These are phyloP conservation scores for Holothuria leucospilota DNA, from an alignment of 53 echinoderm and acorn worm genomes.

Conservation along the genomic window DNA sequence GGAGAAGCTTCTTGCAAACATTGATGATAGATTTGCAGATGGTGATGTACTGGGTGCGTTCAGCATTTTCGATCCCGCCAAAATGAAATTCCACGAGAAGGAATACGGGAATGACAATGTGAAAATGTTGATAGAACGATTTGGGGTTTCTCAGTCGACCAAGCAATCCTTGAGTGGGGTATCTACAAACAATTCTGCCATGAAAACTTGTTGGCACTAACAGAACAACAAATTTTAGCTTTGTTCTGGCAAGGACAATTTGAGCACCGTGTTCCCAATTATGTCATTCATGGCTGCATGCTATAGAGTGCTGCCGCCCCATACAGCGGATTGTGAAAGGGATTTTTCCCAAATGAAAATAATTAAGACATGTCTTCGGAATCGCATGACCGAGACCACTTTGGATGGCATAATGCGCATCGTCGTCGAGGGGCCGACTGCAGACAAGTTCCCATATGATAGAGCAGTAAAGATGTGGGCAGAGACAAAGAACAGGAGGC, in stretches of 20 bases:
- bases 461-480: slow-evolving; percentile 43
- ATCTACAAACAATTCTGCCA: not conserved
- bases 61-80: too few species aligned
- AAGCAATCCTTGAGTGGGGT: not conserved
- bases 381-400: slow-evolving; percentile 52
- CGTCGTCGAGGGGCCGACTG: slow-evolving; percentile 44
- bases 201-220: too few species aligned
- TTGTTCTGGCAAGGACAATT: too few species aligned
- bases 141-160: not conserved
- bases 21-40: not conserved
- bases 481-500: slow-evolving; percentile 22
- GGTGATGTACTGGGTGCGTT: not conserved
- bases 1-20: not conserved
- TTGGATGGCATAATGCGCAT: slow-evolving; percentile 51
- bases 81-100: not conserved
- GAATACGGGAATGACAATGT: not conserved
- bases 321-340: slow-evolving; percentile 61
- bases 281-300: slow-evolving; percentile 40
- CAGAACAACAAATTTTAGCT: too few species aligned
- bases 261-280: too few species aligned
- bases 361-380: slow-evolving; percentile 35
- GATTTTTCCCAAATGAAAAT: slow-evolving; percentile 50
- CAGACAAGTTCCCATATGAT: slow-evolving; percentile 39
- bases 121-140: not conserved
- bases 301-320: slow-evolving; percentile 38